phyloP scores from a whole-genome alignment of 1,140 invertebrate genomes.

The Saccostrea echinata region DNA sequence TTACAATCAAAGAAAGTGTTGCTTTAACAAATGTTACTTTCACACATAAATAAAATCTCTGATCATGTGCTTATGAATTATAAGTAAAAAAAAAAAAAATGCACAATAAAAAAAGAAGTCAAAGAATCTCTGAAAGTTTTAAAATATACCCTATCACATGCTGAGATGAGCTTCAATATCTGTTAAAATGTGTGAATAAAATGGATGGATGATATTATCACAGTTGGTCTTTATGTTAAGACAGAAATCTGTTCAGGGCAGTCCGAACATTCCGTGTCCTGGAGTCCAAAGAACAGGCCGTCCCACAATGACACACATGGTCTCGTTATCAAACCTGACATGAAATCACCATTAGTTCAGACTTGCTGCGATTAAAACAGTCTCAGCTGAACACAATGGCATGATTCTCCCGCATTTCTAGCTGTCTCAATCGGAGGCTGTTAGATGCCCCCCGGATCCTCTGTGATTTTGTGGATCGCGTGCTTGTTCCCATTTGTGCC shows the following conservation, averaged over 20 bases:
- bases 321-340: neutral
- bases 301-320: neutral
- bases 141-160: neutral
- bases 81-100: slow-evolving; percentile 13
- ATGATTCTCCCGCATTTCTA: slow-evolving; percentile 73
- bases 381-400: slow-evolving; percentile 72
- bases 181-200: neutral
- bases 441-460: slow-evolving; percentile 69
- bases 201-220: slow-evolving; percentile 27
- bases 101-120: neutral
- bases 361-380: neutral
- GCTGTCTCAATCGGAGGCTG: slow-evolving; percentile 65
- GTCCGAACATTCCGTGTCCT: neutral
- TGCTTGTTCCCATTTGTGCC: slow-evolving; percentile 12
- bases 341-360: slow-evolving; percentile 13
- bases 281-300: neutral
- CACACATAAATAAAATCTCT: slow-evolving; percentile 13
- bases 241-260: neutral
- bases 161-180: slow-evolving; percentile 18
- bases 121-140: neutral
- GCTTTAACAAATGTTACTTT: slow-evolving; percentile 20
- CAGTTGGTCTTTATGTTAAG: neutral
- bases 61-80: neutral
- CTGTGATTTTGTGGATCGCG: slow-evolving; percentile 72
- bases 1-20: neutral